Conservation (phyloP, 2,888 invertebrate species). For the Harpalus rubripes region DNA sequence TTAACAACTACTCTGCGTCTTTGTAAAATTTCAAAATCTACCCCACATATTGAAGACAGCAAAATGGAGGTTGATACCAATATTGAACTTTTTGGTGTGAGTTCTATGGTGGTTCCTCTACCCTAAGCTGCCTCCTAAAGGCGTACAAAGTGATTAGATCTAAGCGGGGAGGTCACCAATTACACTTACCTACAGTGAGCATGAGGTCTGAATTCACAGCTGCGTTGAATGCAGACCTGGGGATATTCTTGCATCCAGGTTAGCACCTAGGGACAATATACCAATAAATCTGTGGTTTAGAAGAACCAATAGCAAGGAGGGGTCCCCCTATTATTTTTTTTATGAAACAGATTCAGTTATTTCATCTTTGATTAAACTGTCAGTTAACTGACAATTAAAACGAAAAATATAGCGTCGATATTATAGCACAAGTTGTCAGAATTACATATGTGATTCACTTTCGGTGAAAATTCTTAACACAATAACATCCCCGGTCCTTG, state of each 20-base stretch:
- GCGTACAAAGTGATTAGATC: not conserved
- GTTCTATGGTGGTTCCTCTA: conserved; percentile 23
- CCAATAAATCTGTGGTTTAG: not conserved
- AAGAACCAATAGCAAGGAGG: no score
- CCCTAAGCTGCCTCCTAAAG: conserved; percentile 34
- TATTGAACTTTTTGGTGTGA: not conserved
- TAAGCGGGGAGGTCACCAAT: not conserved
- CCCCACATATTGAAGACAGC: not conserved
- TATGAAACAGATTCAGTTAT: no score
- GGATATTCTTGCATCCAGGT: conserved; percentile 74
- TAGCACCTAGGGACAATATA: conserved; percentile 71
- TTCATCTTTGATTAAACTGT: no score
- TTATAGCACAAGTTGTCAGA: no score
- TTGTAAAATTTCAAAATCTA: not conserved
- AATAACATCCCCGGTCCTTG: no score
- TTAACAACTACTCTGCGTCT: not conserved
- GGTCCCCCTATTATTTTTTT: no score
- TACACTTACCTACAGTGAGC: conserved; percentile 29
- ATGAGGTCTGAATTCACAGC: conserved; percentile 30
- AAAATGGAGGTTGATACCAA: not conserved
- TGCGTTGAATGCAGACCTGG: conserved; percentile 74
- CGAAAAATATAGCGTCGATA: no score
- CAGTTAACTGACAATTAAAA: no score
- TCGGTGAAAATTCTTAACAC: no score
- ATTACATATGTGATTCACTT: no score